Base-by-base conservation (phyloP, 2,888 invertebrate species). In the Scaptomyza caliginosa region DNA sequence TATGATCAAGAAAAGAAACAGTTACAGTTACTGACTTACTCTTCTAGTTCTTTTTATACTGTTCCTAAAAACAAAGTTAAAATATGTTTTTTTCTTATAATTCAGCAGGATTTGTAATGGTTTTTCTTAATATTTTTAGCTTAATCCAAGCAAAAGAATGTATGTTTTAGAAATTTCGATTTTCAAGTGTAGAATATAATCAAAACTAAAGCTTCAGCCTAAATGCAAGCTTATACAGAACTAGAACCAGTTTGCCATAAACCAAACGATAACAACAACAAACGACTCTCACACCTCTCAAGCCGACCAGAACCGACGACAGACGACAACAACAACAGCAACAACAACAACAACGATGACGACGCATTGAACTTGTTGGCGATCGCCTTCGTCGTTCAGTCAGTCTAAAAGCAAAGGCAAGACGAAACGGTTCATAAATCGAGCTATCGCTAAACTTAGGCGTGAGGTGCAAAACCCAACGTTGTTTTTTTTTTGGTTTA, bases 361-460 rank as follows among this genome's bases (percentile, higher is more conserved):
- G 30, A 70, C 67, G 65, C 81, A 73, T 81, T 82, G 73, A 77
- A 70, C 73, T 77, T 77, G 81, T 46, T 68, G 52, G 70, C 67
- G 43, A 67, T 71, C 63, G 69, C 50, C 50, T 60, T 49, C 59
- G 55, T n/a, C n/a, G n/a, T n/a, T n/a, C 34, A 62, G 64, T 83
- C 79, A 87, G 87, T 87, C 74, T 60, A 48, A 70, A 81, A 55
- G 68, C 50, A 65, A 83, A 74, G 77, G 74, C 68, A 66, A 72
- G 49, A 67, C 74, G 57, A 59, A 63, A 46, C 76, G 67, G 82
- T 70, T 74, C 67, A 64, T 38, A 51, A 48, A 42, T 11, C 50
- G 51, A 19, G 48, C 23, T 65, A 32, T 11, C 43, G 26, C 51
- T 17, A 17, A 43, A 26, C 28, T 11, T 2, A 23, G 19, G 16